Percentiles rank a stretch among this genome's conserved stretches.
These are phyloP conservation scores for Epinotia bilunana DNA, from an alignment of 2,888 invertebrate genomes.

Conservation along the genomic window DNA sequence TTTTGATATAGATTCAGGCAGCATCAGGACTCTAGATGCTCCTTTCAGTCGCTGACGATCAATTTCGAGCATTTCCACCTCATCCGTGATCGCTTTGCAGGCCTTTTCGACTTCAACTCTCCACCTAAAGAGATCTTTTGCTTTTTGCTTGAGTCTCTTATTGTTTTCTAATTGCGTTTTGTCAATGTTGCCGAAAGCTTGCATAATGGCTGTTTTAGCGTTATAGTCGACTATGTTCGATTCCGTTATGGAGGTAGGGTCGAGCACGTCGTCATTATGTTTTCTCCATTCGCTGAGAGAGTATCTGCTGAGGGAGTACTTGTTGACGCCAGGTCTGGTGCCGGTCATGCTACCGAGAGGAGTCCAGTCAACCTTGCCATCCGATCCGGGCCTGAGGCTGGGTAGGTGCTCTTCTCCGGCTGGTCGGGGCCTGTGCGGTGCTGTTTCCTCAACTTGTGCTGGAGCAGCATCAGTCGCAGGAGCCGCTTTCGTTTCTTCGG, in stretches of 20 bases:
- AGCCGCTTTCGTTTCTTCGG: conserved; percentile 46
- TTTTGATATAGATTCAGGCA: conserved; percentile 90
- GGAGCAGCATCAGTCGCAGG: conserved; percentile 22
- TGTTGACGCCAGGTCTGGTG: conserved; percentile 89
- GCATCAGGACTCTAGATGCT: conserved; percentile 86
- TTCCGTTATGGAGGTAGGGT: conserved; percentile 78
- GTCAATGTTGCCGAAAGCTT: conserved; percentile 86
- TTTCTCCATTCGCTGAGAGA: conserved; percentile 90
- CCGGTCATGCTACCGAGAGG: conserved; percentile 88
- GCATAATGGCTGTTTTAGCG: conserved; percentile 86
- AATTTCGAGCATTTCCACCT: conserved; percentile 87
- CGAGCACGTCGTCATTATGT: conserved; percentile 82
- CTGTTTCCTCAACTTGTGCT: conserved; percentile 47
- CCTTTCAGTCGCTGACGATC: conserved; percentile 88
- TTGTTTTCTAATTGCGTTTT: conserved; percentile 88
- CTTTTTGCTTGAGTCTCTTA: conserved; percentile 86
- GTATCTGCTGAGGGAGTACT: conserved; percentile 89
- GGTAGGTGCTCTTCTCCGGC: conserved; percentile 63
- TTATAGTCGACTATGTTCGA: conserved; percentile 85
- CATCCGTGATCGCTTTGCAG: conserved; percentile 87
- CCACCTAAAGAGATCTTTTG: conserved; percentile 89
- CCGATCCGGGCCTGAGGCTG: conserved; percentile 85
- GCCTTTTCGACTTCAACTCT: conserved; percentile 89
- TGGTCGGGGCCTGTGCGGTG: conserved; percentile 47
- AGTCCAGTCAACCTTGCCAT: conserved; percentile 90